Conservation (phyloP, 2,888 invertebrate genomes). For the Epinotia ramella region DNA sequence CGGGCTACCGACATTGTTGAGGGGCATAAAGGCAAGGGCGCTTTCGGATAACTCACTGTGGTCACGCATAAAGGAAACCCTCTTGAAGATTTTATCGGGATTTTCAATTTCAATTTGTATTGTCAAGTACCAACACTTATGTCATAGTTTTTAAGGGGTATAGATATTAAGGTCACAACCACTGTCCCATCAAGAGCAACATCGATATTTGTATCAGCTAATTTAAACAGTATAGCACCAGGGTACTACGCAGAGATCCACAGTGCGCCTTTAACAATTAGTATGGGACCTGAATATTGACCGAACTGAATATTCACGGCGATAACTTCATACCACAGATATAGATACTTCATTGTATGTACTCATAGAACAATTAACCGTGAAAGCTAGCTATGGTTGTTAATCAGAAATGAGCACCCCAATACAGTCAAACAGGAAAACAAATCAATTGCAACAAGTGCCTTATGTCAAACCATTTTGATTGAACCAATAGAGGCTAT, state of each 20-base stretch:
- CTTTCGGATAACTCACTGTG: not conserved
- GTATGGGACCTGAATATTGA: no score
- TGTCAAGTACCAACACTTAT: no score
- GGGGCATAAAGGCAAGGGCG: not conserved
- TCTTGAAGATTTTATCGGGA: no score
- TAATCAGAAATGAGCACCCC: not conserved
- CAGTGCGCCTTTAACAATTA: not conserved
- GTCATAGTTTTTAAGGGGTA: not conserved
- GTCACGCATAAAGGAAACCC: not conserved
- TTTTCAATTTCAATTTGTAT: no score
- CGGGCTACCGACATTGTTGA: not conserved
- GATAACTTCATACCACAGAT: no score
- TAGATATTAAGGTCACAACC: not conserved
- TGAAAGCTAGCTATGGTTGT: not conserved
- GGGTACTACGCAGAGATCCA: no score
- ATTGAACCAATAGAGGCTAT: not conserved
- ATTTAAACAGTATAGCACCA: no score
- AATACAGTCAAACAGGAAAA: not conserved
- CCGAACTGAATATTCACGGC: not conserved
- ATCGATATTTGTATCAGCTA: no score
- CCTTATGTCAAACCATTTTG: constrained; percentile 1
- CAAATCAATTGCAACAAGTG: not conserved
- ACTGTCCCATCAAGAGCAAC: no score
- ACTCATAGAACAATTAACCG: not conserved
- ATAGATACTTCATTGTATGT: no score